Percentiles rank a stretch among this genome's conserved stretches.
Conservation (phyloP, 2,888 invertebrate genomes). For the Trachelus tabidus region DNA sequence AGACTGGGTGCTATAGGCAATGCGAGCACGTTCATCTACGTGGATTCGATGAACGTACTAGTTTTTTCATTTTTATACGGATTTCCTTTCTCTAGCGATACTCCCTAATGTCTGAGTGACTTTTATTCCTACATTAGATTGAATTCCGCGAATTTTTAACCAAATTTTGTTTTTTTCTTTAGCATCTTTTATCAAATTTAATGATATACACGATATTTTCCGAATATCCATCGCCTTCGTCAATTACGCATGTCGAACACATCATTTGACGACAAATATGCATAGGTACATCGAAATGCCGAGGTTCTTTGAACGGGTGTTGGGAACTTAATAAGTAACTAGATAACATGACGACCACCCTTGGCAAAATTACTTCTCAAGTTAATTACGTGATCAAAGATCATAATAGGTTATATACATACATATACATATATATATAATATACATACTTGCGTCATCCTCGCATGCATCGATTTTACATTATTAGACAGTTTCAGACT, state of each 20-base stretch:
- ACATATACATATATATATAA: not conserved
- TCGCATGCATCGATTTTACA: not conserved
- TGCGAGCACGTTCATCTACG: not conserved
- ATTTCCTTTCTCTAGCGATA: constrained; percentile 28
- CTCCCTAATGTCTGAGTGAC: not conserved
- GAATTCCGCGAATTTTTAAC: not conserved
- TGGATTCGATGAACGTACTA: not conserved
- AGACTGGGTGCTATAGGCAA: not conserved
- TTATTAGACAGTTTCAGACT: not conserved
- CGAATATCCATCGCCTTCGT: too few species aligned
- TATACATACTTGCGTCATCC: not conserved
- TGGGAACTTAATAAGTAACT: not conserved
- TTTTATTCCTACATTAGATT: not conserved
- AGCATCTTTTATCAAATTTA: not conserved
- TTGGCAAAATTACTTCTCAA: not conserved
- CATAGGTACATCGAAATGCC: not conserved
- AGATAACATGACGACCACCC: not conserved
- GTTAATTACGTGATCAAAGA: not conserved
- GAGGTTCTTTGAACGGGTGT: not conserved
- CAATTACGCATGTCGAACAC: too few species aligned
- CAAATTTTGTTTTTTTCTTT: too few species aligned
- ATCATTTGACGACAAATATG: too few species aligned
- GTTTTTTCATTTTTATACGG: constrained; percentile 27
- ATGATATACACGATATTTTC: too few species aligned
- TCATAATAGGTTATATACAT: not conserved